Percentiles rank a stretch among this genome's conserved stretches.
These are phyloP conservation scores for Anthrax anthrax DNA, from an alignment of 2,888 invertebrate genomes.

Conservation along the genomic window DNA sequence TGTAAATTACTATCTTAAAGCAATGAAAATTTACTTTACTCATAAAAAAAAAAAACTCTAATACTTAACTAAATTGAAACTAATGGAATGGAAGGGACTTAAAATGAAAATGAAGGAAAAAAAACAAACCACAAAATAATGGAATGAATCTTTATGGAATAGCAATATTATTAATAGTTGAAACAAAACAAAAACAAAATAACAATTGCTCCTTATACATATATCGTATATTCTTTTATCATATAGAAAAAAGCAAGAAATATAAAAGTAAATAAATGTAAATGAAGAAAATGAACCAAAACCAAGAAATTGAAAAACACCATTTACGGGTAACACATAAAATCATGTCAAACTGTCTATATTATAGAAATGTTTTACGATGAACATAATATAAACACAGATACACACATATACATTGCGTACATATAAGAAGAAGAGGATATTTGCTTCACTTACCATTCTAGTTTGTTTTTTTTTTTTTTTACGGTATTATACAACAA, in stretches of 20 bases:
- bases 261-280: background rate
- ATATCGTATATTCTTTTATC: too few species aligned
- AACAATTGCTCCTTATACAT: too few species aligned
- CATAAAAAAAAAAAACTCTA: background rate
- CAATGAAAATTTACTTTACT: background rate
- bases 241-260: background rate
- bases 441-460: too few species aligned
- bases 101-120: background rate
- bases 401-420: too few species aligned
- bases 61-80: background rate
- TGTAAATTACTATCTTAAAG: background rate
- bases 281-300: background rate
- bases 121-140: background rate
- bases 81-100: background rate
- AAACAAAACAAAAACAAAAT: background rate
- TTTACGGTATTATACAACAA: too few species aligned
- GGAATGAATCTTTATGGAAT: too few species aligned
- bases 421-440: too few species aligned
- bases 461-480: too few species aligned
- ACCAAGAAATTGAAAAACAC: background rate
- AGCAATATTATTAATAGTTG: too few species aligned
- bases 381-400: too few species aligned
- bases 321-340: background rate
- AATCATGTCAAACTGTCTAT: background rate
- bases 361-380: background rate